These are phyloP conservation scores for Drosophila tani DNA, from an alignment of 1,140 invertebrate genomes.

Conservation along the genomic window DNA sequence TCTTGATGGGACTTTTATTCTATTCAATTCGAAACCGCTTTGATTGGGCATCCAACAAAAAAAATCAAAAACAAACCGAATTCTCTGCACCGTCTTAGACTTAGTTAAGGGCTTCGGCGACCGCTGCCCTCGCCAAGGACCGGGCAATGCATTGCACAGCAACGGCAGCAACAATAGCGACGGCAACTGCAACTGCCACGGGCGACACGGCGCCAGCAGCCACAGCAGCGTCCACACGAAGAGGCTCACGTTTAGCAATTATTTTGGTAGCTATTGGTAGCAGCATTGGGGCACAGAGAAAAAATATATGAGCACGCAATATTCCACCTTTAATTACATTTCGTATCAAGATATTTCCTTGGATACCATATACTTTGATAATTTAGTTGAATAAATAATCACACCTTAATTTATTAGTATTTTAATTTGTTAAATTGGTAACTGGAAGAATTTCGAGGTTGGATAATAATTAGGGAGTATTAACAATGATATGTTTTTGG, in stretches of 20 bases:
- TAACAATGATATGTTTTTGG: too few relatives aligned
- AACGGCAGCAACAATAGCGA: slow-evolving; percentile 35
- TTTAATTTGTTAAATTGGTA: too few relatives aligned
- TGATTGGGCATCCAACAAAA: slow-evolving; percentile 42
- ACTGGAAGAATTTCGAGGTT: not conserved
- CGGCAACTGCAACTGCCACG: slow-evolving; percentile 23
- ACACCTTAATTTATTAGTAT: too few relatives aligned
- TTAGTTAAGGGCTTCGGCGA: slow-evolving; percentile 64
- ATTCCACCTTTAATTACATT: not conserved
- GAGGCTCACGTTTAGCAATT: slow-evolving; percentile 51
- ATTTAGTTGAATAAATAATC: not conserved
- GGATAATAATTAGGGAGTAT: too few relatives aligned
- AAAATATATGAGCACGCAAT: not conserved
- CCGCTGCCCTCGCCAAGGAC: slow-evolving; percentile 53
- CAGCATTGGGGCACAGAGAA: slow-evolving; percentile 29
- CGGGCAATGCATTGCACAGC: slow-evolving; percentile 42
- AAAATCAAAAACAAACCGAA: slow-evolving; percentile 10
- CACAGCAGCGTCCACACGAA: slow-evolving; percentile 38
- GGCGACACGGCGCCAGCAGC: slow-evolving; percentile 32
- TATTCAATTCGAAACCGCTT: slow-evolving; percentile 76
- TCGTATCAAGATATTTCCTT: not conserved
- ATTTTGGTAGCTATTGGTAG: slow-evolving; percentile 63
- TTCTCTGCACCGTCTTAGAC: slow-evolving; percentile 56
- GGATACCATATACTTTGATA: not conserved
- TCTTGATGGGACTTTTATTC: slow-evolving; percentile 57